A percentile compares a stretch with the other conserved stretches of the same genome.
Evolutionary conservation across 2,888 invertebrate species (phyloP).

Genomic region (Uropetala carovei): DNA sequence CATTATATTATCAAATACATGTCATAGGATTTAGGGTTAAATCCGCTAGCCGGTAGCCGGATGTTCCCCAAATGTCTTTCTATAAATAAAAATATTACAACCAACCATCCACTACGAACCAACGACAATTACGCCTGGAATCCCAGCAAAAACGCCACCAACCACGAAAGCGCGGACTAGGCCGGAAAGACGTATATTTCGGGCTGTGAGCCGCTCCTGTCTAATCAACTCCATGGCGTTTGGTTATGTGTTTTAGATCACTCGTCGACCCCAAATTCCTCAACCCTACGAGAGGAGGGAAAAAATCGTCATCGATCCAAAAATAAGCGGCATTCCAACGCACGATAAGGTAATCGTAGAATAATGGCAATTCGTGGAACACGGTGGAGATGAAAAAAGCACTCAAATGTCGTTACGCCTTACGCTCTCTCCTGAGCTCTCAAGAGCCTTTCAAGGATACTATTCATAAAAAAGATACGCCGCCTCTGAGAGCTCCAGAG

Average conservation of each 20-base stretch:
- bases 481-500: not conserved
- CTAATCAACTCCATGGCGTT: not conserved
- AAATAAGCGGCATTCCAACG: not conserved
- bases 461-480: constrained; percentile 16
- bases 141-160: no score
- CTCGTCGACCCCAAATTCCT: constrained; percentile 11
- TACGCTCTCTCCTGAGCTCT: not conserved
- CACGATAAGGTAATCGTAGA: constrained; percentile 10
- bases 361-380: not conserved
- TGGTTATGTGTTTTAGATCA: not conserved
- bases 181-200: no score
- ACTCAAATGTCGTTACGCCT: not conserved
- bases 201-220: not conserved
- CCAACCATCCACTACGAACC: no score
- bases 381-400: not conserved
- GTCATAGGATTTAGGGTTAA: no score
- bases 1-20: no score
- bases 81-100: no score
- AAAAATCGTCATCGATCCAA: not conserved
- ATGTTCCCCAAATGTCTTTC: no score
- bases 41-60: no score
- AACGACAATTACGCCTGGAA: no score
- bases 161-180: no score
- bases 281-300: not conserved
- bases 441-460: not conserved